phyloP scores from a whole-genome alignment of 2,113 vertebrate genomes.

The Syrrhaptes paradoxus region DNA sequence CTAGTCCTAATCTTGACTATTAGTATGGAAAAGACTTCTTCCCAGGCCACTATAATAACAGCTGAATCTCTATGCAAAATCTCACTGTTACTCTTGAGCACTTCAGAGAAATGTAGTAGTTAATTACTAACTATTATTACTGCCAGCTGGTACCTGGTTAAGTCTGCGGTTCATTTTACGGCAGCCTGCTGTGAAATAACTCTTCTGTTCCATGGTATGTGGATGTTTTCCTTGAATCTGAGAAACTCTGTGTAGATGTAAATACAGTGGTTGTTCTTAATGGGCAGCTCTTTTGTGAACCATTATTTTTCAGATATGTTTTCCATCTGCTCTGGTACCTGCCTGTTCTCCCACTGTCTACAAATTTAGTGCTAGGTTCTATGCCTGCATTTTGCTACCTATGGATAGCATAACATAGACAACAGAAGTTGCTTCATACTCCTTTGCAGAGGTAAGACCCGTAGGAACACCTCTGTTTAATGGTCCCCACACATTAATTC shows the following conservation, averaged over 20 bases:
- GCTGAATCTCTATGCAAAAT: not conserved
- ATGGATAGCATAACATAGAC: no score
- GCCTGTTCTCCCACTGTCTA: not conserved
- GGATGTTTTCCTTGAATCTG: not conserved
- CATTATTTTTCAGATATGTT: not conserved
- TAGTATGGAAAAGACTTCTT: not conserved
- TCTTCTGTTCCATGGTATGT: not conserved
- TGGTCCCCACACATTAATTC: not conserved
- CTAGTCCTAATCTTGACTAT: not conserved
- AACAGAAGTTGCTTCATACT: not conserved
- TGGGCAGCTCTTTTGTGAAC: not conserved
- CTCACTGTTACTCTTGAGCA: not conserved
- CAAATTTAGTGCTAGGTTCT: not conserved
- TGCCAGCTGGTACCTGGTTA: constrained; percentile 1
- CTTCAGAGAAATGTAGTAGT: constrained; percentile 24
- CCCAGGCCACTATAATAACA: not conserved
- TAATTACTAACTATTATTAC: constrained; percentile 28
- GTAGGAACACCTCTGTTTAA: not conserved
- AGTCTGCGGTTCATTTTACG: not conserved
- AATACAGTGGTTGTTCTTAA: not conserved
- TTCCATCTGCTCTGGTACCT: not conserved
- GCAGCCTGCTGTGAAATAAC: not conserved
- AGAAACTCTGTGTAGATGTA: not conserved
- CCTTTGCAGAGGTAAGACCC: not conserved
- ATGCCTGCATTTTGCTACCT: not conserved